A percentile compares a stretch with the other conserved stretches of the same genome.
Evolutionary conservation across 2,888 invertebrate species (phyloP).

Genomic region (Mesopsocus fuscifrons): DNA sequence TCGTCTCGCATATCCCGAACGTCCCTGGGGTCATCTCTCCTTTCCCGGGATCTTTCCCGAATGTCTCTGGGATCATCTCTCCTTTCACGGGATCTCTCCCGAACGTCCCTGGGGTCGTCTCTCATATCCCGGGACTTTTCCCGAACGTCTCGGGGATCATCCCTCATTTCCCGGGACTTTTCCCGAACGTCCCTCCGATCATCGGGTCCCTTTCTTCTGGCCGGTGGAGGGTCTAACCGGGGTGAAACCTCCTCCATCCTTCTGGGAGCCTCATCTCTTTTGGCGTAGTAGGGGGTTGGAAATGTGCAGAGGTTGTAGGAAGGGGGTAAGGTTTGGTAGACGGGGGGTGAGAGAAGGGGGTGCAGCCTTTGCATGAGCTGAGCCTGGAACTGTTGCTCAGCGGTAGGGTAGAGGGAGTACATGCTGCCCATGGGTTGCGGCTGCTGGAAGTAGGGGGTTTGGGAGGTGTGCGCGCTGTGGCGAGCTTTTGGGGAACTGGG

Average conservation of each 20-base stretch:
- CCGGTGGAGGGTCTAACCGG: constrained; percentile 9
- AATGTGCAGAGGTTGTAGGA: constrained; percentile 18
- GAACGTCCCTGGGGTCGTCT: constrained; percentile 8
- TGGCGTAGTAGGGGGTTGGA: background rate
- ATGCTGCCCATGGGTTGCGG: constrained; percentile 13
- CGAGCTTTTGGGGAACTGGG: constrained; percentile 11
- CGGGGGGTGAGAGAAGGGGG: constrained; percentile 22
- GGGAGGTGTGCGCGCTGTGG: constrained; percentile 10
- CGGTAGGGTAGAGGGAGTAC: constrained; percentile 11
- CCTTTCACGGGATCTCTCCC: too few species aligned
- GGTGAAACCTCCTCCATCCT: background rate
- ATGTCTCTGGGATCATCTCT: background rate
- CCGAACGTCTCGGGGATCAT: background rate
- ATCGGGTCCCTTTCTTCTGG: constrained; percentile 11
- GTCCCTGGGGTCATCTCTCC: background rate
- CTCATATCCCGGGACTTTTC: background rate
- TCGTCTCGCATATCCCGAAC: background rate
- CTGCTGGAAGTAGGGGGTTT: constrained; percentile 15
- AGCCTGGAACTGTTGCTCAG: constrained; percentile 26
- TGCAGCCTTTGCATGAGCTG: constrained; percentile 33
- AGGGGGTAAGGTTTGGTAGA: constrained; percentile 18
- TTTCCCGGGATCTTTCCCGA: background rate
- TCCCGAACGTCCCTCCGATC: background rate
- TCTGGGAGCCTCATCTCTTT: background rate
- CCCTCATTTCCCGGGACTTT: background rate